A percentile compares a stretch with the other conserved stretches of the same genome.
Evolutionary conservation across 2,113 vertebrate genomes (phyloP).

Genomic region (Tachysurus vachellii): DNA sequence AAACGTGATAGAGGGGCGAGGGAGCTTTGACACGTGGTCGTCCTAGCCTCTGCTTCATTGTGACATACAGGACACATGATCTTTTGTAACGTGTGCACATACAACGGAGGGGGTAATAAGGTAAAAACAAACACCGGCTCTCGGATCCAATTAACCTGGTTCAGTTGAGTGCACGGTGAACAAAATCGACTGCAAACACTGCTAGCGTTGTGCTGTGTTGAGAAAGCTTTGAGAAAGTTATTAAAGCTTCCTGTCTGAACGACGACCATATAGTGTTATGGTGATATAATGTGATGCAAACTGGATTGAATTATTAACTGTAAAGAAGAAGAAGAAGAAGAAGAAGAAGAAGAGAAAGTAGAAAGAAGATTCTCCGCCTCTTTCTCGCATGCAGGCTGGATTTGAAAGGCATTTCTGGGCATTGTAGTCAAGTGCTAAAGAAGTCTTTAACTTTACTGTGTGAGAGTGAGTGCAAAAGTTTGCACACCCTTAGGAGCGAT

Average conservation of each 20-base stretch:
- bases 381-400: background rate
- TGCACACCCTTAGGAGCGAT: background rate
- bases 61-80: background rate
- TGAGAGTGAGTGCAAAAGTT: background rate
- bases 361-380: background rate
- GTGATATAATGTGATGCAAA: background rate
- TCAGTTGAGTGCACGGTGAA: background rate
- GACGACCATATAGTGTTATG: background rate
- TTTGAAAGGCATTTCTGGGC: background rate
- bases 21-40: background rate
- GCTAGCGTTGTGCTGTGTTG: background rate
- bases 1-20: background rate
- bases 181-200: constrained; percentile 31
- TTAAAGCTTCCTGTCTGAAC: background rate
- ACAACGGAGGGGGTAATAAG: no score
- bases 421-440: background rate
- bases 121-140: background rate
- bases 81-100: background rate
- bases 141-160: constrained; percentile 7
- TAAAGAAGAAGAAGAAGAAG: background rate
- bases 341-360: no score
- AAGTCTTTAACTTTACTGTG: background rate
- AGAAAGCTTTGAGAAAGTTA: constrained; percentile 9
- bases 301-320: background rate
- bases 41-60: background rate